Percentiles rank a stretch among this genome's conserved stretches.
phyloP scores from a whole-genome alignment of 1,140 invertebrate genomes.

The Subanguina moxae region DNA sequence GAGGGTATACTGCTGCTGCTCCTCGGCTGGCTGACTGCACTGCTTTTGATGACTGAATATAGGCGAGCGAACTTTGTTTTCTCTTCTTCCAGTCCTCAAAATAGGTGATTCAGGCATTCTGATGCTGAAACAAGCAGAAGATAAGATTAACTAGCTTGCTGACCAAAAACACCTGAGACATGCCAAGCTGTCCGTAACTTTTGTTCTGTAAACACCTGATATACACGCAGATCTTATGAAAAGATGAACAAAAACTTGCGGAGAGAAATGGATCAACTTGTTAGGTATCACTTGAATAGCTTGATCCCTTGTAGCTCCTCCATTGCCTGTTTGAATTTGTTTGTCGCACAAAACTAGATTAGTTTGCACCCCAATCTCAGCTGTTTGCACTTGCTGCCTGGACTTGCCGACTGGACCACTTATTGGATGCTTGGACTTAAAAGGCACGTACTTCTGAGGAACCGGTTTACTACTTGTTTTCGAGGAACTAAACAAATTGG shows the following conservation, averaged over 20 bases:
- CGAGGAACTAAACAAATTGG: too few species aligned
- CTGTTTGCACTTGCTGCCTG: too few species aligned
- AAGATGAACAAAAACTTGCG: neutral
- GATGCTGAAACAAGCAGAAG: conserved; percentile 4
- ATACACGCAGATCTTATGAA: neutral
- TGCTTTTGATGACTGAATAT: neutral
- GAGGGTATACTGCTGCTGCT: too few species aligned
- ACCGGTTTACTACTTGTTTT: too few species aligned
- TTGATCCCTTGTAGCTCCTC: neutral
- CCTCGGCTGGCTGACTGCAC: too few species aligned
- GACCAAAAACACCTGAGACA: neutral
- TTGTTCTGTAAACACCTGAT: neutral
- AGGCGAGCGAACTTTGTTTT: neutral
- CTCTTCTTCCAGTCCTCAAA: neutral
- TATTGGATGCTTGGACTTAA: too few species aligned
- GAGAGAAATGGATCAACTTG: neutral
- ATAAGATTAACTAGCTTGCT: too few species aligned
- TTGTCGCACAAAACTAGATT: too few species aligned
- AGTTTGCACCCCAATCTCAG: too few species aligned
- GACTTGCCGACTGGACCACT: too few species aligned
- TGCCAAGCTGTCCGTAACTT: neutral
- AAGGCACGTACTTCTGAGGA: too few species aligned
- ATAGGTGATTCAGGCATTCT: conserved; percentile 2
- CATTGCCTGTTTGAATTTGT: neutral
- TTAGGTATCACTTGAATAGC: neutral